Base-by-base conservation (phyloP, 2,888 invertebrate genomes). In the Eurois occulta region DNA sequence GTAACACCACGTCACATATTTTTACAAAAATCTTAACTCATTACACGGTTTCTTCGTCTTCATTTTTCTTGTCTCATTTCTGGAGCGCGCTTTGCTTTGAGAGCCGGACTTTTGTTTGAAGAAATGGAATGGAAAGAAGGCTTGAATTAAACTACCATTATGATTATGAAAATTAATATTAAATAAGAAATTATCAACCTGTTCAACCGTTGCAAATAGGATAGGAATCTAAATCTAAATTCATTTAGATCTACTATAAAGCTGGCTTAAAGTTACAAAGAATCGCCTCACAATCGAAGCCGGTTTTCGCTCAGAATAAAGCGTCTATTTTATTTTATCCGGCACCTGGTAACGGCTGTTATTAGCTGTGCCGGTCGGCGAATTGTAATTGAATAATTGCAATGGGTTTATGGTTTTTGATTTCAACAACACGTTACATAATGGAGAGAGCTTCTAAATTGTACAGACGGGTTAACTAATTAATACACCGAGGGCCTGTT, bases 1-100 rank as follows among this genome's bases (percentile, higher is more conserved):
- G 86, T 88, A 81, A 86, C 85, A 89, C 86, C 88, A 89, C 85
- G 80, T 75, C 81, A 87, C 85, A 86, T 70, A 72, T 79, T 87
- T 87, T 87, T 84, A 84, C 80, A 78, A 80, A 84, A 86, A 82
- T 82, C 82, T 85, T 84, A 75, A 78, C 74, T 78, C 76, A 78
- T 85, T 74, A 84, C 72, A 66, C 24, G 55, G 35, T 77, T 69
- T 74, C 66, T 75, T 84, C 55, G 35, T 76, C 55, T 78, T 73
- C 48, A 75, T 65, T 71, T 79, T 62, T 78, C 64, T 72, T 73
- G 58, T 52, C 66, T 58, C n/a, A 24, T 52, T 77, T 48, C 35
- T 71, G 55, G 35, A 55, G 67, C 35, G n/a, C 38, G 21, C 16
- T 66, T 77, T 67, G 55, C 28, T 74, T 65, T 77, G 28, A 38